These are phyloP conservation scores for Embiotoca jacksoni DNA, from an alignment of 2,113 vertebrate genomes.

Conservation along the genomic window DNA sequence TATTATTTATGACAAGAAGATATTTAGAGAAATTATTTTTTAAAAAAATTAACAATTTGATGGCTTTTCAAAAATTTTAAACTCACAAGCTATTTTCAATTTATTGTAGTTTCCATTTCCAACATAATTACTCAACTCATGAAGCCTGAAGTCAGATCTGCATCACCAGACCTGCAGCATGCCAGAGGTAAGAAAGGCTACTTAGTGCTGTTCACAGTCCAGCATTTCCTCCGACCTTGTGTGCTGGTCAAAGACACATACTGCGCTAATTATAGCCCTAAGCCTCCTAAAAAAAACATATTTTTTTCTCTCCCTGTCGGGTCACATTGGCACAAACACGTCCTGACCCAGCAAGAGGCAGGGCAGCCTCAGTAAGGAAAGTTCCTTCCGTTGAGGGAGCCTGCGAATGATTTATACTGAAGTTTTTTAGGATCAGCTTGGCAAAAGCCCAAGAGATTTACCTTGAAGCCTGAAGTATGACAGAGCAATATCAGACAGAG, in stretches of 20 bases:
- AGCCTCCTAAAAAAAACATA: slow-evolving; percentile 53
- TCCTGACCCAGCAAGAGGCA: slow-evolving; percentile 29
- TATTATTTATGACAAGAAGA: too few species aligned
- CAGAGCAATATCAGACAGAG: slow-evolving; percentile 20
- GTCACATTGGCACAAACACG: slow-evolving; percentile 60
- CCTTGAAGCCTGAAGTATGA: slow-evolving; percentile 34
- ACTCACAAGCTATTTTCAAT: too few species aligned
- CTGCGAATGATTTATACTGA: slow-evolving; percentile 33
- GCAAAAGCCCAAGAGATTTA: slow-evolving; percentile 32
- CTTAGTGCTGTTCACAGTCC: slow-evolving; percentile 22
- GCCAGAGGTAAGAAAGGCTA: background rate
- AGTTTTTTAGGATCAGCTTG: slow-evolving; percentile 26
- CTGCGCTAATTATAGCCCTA: slow-evolving; percentile 70
- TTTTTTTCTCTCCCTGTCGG: slow-evolving; percentile 47
- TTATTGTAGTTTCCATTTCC: too few species aligned
- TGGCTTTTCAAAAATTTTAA: too few species aligned
- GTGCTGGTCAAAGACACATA: slow-evolving; percentile 55
- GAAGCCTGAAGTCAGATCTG: background rate
- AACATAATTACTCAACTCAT: background rate
- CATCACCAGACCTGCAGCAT: background rate
- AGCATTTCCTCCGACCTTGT: slow-evolving; percentile 63
- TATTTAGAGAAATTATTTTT: too few species aligned
- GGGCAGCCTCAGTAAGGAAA: slow-evolving; percentile 20
- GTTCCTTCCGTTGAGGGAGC: slow-evolving; percentile 28
- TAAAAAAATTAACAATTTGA: too few species aligned